Base-by-base conservation (phyloP, 2,797 vertebrate genomes). In the Okamejei kenojei region DNA sequence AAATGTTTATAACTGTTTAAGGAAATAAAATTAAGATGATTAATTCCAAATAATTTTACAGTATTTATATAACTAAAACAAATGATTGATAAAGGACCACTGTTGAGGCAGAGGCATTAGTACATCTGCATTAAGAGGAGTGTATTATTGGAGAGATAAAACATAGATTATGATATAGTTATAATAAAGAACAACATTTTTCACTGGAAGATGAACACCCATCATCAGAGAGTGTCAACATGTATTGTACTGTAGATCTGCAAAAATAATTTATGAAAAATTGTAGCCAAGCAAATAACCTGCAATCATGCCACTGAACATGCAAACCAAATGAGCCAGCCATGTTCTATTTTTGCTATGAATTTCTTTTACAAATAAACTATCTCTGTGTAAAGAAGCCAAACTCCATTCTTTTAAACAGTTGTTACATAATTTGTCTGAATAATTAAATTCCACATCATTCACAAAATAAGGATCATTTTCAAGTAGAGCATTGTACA, bases 341-440 rank as follows among this genome's bases (percentile, higher is more conserved):
- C 71, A 92, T 5, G 45, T 92, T 58, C 38, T 76, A 54, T 0
- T 54, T 45, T 71, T 76, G 73, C 21, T 88, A 88, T 88, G 65
- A 32, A 32, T 8, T 35, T 76, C 21, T 6, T 45, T 21, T 74
- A 17, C 21, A 92, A 38, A 54, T 45, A 92, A 9, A 26, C 71
- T 29, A 45, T 17, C 38, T 54, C 1, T 38, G 35, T 92, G 90
- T 92, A 76, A 73, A 92, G 71, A 29, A 54, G 71, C 15, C 76
- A 76, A 76, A 92, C 90, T 58, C 68, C 68, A 92, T 76, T 23
- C 38, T n/a, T 9, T 92, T 92, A 92, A 54, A 92, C 90, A 92
- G 71, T 92, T 92, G 73, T n/a, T 92, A 68, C 90, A 92, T 92
- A 92, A 92, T 92, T 92, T 92, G 23, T 74, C 23, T 45, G 68